These are phyloP conservation scores for Puntigrus tetrazona DNA, from an alignment of 2,113 vertebrate genomes.

Conservation along the genomic window DNA sequence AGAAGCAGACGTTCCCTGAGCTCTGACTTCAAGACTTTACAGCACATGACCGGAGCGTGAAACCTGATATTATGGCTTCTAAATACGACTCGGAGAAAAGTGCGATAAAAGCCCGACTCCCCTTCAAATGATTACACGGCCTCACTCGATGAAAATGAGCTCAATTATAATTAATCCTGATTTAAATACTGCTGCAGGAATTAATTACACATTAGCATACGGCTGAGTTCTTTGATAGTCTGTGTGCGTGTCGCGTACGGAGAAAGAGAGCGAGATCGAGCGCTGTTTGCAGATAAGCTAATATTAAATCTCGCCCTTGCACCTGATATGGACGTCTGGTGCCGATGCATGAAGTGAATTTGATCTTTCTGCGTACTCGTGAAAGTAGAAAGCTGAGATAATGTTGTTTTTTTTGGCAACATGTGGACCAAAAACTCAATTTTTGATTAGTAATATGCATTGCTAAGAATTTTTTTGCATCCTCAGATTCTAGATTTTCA, in stretches of 20 bases:
- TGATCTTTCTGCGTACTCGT: not conserved
- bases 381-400: not conserved
- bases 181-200: constrained; percentile 70
- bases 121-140: constrained; percentile 59
- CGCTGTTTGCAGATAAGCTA: constrained; percentile 10
- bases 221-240: constrained; percentile 59
- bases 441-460: too few relatives aligned
- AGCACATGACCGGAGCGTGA: not conserved
- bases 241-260: constrained; percentile 36
- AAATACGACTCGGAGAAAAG: constrained; percentile 44
- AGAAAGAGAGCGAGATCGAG: constrained; percentile 7
- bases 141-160: constrained; percentile 54
- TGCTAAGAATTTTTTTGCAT: too few relatives aligned
- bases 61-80: constrained; percentile 30
- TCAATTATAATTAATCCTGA: constrained; percentile 69
- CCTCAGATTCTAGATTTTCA: too few relatives aligned
- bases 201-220: constrained; percentile 55
- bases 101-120: constrained; percentile 50
- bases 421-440: too few relatives aligned
- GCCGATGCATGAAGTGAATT: not conserved
- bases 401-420: not conserved
- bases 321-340: constrained; percentile 26
- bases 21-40: constrained; percentile 5
- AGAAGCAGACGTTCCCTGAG: constrained; percentile 1
- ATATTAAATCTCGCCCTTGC: constrained; percentile 39